These are phyloP conservation scores for Cercopithecus mona DNA, from an alignment of 2,113 vertebrate species.

Conservation along the genomic window DNA sequence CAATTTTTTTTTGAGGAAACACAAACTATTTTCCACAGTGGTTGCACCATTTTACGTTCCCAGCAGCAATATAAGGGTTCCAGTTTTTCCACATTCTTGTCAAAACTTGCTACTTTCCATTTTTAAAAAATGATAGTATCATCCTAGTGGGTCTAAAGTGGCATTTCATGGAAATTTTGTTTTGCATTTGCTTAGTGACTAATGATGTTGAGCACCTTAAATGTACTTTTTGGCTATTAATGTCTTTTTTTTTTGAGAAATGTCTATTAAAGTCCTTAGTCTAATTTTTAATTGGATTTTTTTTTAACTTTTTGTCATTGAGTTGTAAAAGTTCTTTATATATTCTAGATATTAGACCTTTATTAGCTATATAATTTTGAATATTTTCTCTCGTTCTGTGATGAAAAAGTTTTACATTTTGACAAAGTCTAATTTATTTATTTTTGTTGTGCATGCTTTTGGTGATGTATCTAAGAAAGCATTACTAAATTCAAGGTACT, in stretches of 20 bases:
- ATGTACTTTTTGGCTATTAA: not conserved
- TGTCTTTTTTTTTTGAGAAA: not conserved
- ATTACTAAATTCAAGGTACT: not conserved
- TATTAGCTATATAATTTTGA: not conserved
- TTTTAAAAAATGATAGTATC: not conserved
- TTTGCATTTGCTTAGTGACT: not conserved
- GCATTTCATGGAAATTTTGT: not conserved
- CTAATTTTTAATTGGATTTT: not conserved
- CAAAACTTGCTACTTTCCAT: not conserved
- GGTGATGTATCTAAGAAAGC: not conserved
- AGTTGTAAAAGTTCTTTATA: not conserved
- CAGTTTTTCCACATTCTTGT: not conserved
- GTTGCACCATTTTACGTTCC: not conserved
- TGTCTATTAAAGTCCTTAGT: not conserved
- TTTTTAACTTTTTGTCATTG: not conserved
- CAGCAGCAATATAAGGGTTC: not conserved
- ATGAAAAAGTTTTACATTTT: not conserved
- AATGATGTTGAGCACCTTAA: not conserved
- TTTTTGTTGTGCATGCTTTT: not conserved
- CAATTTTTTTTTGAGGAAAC: not conserved
- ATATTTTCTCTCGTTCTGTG: not conserved
- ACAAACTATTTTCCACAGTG: not conserved
- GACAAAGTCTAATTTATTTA: not conserved
- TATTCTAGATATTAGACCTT: not conserved
- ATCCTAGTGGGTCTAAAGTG: not conserved